A percentile compares a stretch with the other conserved stretches of the same genome.
phyloP scores from a whole-genome alignment of 2,797 vertebrate species.

The Sebastes diploproa region DNA sequence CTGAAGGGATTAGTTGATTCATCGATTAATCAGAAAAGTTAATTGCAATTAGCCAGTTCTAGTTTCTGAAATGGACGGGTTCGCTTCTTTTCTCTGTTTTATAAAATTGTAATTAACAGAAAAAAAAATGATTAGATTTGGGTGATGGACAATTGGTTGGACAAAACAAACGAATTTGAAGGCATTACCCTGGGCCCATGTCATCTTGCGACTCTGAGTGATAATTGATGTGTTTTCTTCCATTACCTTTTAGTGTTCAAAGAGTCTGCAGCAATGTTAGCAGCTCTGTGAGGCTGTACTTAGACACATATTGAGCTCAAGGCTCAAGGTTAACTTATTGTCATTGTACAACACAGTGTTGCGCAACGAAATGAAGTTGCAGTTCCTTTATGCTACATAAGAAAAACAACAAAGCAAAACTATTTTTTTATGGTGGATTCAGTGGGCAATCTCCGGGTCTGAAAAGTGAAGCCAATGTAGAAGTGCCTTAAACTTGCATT shows the following conservation, averaged over 20 bases:
- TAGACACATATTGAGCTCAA: not conserved
- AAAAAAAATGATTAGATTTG: not conserved
- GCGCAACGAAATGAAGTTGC: not conserved
- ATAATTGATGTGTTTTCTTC: not conserved
- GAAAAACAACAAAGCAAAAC: not conserved
- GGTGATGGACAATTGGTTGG: not conserved
- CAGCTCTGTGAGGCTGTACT: not conserved
- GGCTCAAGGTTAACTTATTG: not conserved
- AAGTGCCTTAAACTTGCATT: no score
- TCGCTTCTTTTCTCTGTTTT: not conserved
- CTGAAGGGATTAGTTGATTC: constrained; percentile 22
- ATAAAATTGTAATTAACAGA: not conserved
- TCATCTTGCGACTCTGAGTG: not conserved
- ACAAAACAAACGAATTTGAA: not conserved
- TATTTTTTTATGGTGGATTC: no score
- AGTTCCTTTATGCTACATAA: not conserved
- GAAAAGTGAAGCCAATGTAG: no score
- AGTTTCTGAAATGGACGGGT: constrained; percentile 4
- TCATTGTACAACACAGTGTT: not conserved
- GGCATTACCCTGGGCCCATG: not conserved
- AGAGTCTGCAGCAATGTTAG: not conserved
- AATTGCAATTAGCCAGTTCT: not conserved
- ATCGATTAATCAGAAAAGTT: constrained; percentile 27
- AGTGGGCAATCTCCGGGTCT: no score
- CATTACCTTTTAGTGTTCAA: no score